Conservation (phyloP, 1,140 invertebrate genomes). For the Apis cerana region DNA sequence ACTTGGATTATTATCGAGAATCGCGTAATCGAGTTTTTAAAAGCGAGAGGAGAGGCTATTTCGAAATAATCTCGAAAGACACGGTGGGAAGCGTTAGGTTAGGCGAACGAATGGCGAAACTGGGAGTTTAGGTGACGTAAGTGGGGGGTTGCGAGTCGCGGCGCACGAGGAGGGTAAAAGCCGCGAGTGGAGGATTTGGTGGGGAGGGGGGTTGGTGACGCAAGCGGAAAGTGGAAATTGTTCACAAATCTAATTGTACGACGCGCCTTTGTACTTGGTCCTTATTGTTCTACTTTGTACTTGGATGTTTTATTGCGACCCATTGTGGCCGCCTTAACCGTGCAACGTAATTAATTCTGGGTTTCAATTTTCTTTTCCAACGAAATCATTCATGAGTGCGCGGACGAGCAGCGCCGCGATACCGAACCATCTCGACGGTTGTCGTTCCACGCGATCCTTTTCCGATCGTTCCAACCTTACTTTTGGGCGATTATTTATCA, state of each 20-base stretch:
- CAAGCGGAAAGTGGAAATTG: conserved; percentile 46
- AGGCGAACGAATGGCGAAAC: not conserved
- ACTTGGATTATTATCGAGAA: conserved; percentile 19
- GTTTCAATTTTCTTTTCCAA: conserved; percentile 47
- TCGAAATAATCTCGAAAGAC: conserved; percentile 31
- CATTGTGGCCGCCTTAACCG: conserved; percentile 48
- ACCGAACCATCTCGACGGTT: not conserved
- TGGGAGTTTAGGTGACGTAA: not conserved
- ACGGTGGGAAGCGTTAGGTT: conserved; percentile 33
- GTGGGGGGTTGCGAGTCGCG: not conserved
- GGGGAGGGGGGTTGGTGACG: not conserved
- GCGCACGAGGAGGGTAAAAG: conserved; percentile 6
- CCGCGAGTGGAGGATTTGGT: not conserved
- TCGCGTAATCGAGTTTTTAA: conserved; percentile 7
- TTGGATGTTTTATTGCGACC: conserved; percentile 48
- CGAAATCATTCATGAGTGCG: conserved; percentile 45
- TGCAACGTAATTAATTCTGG: conserved; percentile 50
- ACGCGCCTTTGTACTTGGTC: conserved; percentile 51
- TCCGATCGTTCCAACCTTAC: not conserved
- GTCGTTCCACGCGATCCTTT: not conserved
- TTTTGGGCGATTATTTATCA: no score
- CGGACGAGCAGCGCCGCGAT: not conserved
- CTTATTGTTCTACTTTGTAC: conserved; percentile 58
- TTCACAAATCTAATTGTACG: conserved; percentile 52
- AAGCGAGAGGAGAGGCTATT: not conserved